Percentiles rank a stretch among this genome's conserved stretches.
These are phyloP conservation scores for Aspidapion aeneum DNA, from an alignment of 2,888 invertebrate genomes.

Conservation along the genomic window DNA sequence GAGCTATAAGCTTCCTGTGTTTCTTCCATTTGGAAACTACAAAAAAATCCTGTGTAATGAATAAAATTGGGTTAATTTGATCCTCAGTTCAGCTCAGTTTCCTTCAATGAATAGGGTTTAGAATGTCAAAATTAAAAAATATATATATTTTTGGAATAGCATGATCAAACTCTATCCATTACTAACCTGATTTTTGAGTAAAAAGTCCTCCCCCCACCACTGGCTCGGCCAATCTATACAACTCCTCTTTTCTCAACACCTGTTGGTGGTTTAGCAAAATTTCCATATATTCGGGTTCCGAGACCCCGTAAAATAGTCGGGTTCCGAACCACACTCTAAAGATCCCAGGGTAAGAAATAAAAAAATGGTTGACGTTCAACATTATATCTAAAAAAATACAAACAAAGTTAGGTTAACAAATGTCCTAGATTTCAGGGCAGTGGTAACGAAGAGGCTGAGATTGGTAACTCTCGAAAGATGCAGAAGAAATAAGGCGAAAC, in stretches of 20 bases:
- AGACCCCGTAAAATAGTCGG: slow-evolving; percentile 31
- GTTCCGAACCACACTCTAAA: slow-evolving; percentile 36
- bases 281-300: slow-evolving; percentile 35
- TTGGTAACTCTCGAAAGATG: too few relatives aligned
- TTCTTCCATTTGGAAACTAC: slow-evolving; percentile 57
- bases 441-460: too few relatives aligned
- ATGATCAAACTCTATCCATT: too few relatives aligned
- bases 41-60: too few relatives aligned
- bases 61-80: neutral
- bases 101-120: neutral
- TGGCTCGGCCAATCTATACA: slow-evolving; percentile 30
- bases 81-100: neutral
- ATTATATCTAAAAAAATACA: slow-evolving; percentile 29
- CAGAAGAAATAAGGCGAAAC: neutral
- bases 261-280: slow-evolving; percentile 32
- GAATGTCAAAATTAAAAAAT: neutral
- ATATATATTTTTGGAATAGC: too few relatives aligned
- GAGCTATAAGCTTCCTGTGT: slow-evolving; percentile 58
- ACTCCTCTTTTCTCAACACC: slow-evolving; percentile 32
- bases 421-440: neutral
- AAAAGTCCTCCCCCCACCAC: slow-evolving; percentile 33
- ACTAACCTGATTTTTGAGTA: slow-evolving; percentile 12
- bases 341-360: slow-evolving; percentile 28
- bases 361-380: slow-evolving; percentile 22
- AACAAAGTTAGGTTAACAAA: neutral